These are phyloP conservation scores for Oceanodroma leucorhoa DNA, from an alignment of 2,797 vertebrate genomes.

Conservation along the genomic window DNA sequence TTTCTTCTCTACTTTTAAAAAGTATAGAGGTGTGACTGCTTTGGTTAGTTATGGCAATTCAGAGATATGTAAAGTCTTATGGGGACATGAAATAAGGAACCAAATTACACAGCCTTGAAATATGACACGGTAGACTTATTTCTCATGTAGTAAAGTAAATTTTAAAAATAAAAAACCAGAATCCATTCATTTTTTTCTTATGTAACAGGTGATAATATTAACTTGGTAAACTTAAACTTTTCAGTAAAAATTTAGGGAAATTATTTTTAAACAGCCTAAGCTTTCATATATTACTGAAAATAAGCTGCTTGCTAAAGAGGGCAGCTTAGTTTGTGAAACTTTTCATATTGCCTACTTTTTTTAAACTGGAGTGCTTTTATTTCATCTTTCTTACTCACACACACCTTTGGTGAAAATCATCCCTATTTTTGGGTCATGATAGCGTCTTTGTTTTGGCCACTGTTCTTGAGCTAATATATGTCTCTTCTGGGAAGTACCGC, in stretches of 20 bases:
- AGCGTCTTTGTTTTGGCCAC: neutral
- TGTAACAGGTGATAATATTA: neutral
- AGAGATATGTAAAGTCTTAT: neutral
- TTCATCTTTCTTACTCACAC: neutral
- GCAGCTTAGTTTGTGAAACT: neutral
- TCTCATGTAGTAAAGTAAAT: neutral
- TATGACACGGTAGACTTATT: neutral
- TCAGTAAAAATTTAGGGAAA: neutral
- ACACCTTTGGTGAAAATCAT: neutral
- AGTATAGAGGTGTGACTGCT: neutral
- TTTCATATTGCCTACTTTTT: neutral
- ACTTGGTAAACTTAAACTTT: neutral
- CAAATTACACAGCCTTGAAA: neutral
- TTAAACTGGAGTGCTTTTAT: neutral
- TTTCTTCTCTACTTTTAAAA: neutral
- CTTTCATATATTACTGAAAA: neutral
- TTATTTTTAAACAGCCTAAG: neutral
- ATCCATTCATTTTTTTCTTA: neutral
- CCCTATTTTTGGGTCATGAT: neutral
- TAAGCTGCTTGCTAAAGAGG: neutral
- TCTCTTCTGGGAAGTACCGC: neutral
- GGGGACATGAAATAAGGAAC: neutral
- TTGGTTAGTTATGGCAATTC: neutral
- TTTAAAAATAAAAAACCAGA: neutral
- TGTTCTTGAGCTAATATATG: neutral